phyloP scores from a whole-genome alignment of 2,888 invertebrate genomes.

The Axea sp. region DNA sequence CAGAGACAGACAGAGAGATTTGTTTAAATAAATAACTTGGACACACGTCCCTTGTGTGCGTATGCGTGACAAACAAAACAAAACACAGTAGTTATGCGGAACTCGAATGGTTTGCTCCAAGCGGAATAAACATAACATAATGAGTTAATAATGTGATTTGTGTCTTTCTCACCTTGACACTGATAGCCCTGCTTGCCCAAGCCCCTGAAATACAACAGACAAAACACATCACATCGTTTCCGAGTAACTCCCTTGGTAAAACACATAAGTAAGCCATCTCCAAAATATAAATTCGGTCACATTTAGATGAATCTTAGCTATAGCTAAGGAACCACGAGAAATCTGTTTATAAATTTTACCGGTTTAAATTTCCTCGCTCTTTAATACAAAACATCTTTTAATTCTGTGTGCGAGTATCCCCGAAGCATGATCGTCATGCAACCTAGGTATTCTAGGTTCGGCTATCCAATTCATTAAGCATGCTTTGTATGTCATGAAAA shows the following conservation, averaged over 20 bases:
- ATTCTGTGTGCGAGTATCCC: no score
- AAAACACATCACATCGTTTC: slow-evolving; percentile 78
- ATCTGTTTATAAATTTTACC: no score
- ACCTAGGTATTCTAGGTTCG: no score
- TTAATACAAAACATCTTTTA: not conserved
- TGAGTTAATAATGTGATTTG: slow-evolving; percentile 79
- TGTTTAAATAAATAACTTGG: slow-evolving; percentile 29
- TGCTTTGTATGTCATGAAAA: no score
- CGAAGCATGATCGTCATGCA: slow-evolving; percentile 51
- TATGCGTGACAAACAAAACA: slow-evolving; percentile 30
- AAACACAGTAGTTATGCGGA: slow-evolving; percentile 26
- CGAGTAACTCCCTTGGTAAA: slow-evolving; percentile 73
- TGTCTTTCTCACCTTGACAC: slow-evolving; percentile 91
- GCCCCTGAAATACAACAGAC: slow-evolving; percentile 88
- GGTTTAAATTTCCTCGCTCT: not conserved
- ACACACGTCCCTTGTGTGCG: slow-evolving; percentile 6
- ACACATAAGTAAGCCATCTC: slow-evolving; percentile 74
- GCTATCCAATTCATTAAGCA: no score
- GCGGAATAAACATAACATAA: slow-evolving; percentile 71
- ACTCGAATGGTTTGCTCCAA: slow-evolving; percentile 68
- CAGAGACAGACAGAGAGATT: slow-evolving; percentile 12
- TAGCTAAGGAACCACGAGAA: slow-evolving; percentile 5
- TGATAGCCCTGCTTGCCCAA: slow-evolving; percentile 98
- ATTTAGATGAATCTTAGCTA: slow-evolving; percentile 63
- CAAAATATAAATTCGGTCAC: slow-evolving; percentile 73